Evolutionary conservation across 37 sponge, comb jelly and placozoan genomes (phyloP).

Genomic region (Oopsacas minuta): DNA sequence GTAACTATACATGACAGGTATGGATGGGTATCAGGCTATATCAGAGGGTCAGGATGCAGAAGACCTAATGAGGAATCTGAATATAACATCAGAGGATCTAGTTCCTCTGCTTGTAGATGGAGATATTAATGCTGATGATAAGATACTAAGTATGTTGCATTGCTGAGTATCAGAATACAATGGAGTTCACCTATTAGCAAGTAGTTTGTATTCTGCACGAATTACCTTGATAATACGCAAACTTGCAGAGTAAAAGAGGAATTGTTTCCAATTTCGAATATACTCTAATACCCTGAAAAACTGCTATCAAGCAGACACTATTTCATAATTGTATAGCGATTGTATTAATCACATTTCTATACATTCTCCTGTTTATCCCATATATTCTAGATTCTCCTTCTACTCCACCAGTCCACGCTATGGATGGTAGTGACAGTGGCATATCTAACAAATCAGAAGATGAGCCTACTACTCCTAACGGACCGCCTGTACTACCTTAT

Average conservation of each 20-base stretch:
- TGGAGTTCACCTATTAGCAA: too few species aligned
- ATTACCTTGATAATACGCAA: too few species aligned
- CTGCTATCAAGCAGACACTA: background rate
- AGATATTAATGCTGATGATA: background rate
- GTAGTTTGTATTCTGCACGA: too few species aligned
- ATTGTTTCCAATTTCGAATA: too few species aligned
- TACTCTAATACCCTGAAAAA: background rate
- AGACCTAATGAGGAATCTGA: background rate
- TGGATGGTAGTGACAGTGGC: background rate
- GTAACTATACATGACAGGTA: background rate
- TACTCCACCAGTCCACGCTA: background rate
- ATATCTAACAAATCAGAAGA: background rate
- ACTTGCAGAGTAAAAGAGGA: too few species aligned
- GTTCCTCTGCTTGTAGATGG: background rate
- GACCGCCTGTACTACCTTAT: background rate
- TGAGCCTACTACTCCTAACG: constrained; percentile 13
- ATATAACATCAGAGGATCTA: background rate
- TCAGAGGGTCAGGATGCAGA: background rate
- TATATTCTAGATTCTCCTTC: background rate
- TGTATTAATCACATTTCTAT: background rate
- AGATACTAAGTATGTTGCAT: background rate
- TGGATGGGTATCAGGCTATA: constrained; percentile 1
- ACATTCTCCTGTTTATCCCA: background rate
- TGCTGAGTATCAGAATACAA: too few species aligned
- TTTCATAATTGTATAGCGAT: background rate